These are phyloP conservation scores for Chrysolina haemoptera DNA, from an alignment of 2,888 invertebrate species.

Conservation along the genomic window DNA sequence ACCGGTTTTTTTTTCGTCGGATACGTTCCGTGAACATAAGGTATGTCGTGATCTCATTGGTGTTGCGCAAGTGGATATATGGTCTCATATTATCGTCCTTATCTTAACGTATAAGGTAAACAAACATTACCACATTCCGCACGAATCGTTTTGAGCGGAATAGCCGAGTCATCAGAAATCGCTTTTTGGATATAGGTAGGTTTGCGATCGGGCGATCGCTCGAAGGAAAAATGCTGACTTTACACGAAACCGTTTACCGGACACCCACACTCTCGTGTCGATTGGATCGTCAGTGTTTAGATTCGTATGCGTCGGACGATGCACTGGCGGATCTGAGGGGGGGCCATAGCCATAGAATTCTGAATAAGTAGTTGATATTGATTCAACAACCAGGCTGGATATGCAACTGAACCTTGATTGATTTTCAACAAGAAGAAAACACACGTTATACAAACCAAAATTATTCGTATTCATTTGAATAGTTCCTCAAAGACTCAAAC, in stretches of 20 bases:
- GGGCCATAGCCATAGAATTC: too few relatives aligned
- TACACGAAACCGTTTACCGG: not conserved
- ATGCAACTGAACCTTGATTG: too few relatives aligned
- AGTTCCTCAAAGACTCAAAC: too few relatives aligned
- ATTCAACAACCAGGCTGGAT: too few relatives aligned
- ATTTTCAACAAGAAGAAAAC: too few relatives aligned
- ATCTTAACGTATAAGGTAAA: slow-evolving; percentile 48
- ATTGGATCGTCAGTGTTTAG: not conserved
- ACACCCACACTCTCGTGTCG: not conserved
- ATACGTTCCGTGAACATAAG: slow-evolving; percentile 28
- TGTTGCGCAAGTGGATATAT: slow-evolving; percentile 32
- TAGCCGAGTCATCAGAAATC: slow-evolving; percentile 24
- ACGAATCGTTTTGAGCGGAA: slow-evolving; percentile 33
- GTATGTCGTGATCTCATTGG: slow-evolving; percentile 36
- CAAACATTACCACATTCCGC: slow-evolving; percentile 43
- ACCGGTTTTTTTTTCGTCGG: slow-evolving; percentile 32
- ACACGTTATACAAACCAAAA: too few relatives aligned
- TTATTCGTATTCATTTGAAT: too few relatives aligned
- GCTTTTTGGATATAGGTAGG: not conserved
- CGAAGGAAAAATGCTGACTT: not conserved
- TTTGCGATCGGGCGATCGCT: not conserved
- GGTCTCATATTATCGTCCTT: slow-evolving; percentile 42
- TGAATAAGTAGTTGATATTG: too few relatives aligned
- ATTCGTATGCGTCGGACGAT: not conserved
- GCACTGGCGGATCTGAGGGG: too few relatives aligned